These are phyloP conservation scores for Syngnathus typhle DNA, from an alignment of 2,113 vertebrate genomes.

Conservation along the genomic window DNA sequence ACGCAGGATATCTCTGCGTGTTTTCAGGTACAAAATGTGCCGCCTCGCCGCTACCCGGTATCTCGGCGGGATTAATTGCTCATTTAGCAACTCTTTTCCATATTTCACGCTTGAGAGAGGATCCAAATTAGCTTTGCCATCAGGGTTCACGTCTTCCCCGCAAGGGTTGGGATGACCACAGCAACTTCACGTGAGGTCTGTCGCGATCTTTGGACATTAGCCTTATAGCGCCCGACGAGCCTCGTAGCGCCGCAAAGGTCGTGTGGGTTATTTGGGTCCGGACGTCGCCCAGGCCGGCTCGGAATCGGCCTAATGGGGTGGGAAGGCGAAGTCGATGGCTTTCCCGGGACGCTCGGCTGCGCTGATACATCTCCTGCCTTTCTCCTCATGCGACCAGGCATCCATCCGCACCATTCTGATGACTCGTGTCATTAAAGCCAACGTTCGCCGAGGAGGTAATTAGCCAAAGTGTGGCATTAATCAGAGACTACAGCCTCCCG, in stretches of 20 bases:
- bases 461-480: slow-evolving; percentile 73
- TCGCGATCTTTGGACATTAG: slow-evolving; percentile 56
- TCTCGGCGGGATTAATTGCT: slow-evolving; percentile 67
- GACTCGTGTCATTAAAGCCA: slow-evolving; percentile 74
- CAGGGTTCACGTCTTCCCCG: slow-evolving; percentile 57
- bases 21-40: slow-evolving; percentile 36
- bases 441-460: slow-evolving; percentile 70
- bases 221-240: slow-evolving; percentile 61
- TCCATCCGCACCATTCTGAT: slow-evolving; percentile 71
- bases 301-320: slow-evolving; percentile 71
- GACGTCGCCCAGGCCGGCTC: slow-evolving; percentile 42
- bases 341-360: slow-evolving; percentile 62
- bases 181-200: slow-evolving; percentile 2
- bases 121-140: slow-evolving; percentile 69
- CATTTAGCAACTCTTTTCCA: slow-evolving; percentile 66
- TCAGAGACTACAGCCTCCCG: slow-evolving; percentile 61
- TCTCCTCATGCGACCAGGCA: slow-evolving; percentile 42
- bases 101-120: slow-evolving; percentile 65
- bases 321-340: slow-evolving; percentile 66
- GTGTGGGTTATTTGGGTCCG: slow-evolving; percentile 69
- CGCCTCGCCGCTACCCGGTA: slow-evolving; percentile 50
- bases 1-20: not conserved
- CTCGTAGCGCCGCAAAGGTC: slow-evolving; percentile 50
- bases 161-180: slow-evolving; percentile 55
- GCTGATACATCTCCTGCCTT: slow-evolving; percentile 60